Base-by-base conservation (phyloP, 1,140 invertebrate species). In the Tribolium castaneum region DNA sequence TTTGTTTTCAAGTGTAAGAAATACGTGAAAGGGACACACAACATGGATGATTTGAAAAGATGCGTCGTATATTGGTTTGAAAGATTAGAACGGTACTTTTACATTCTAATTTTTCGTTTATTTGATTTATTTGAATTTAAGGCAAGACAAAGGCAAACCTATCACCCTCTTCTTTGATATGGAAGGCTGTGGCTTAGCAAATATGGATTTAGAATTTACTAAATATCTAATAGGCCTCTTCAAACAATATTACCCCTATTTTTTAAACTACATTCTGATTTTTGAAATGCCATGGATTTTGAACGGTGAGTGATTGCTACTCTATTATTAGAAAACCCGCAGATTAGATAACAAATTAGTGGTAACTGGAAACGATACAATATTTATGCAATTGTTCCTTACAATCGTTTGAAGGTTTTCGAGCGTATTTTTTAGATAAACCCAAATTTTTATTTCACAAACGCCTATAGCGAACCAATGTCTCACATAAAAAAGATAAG, bases 231-330 rank as follows among this genome's bases (percentile, higher is more conserved):
- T 98, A 77, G 92, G 90, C 25, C 89, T 97, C 22, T 96, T 97
- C 83, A 97, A 98, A 87, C 88, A 89, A 34, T 97, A 98, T 85
- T 98, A 98, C 88, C 97, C 97, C 6, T 94, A 92, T 87, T 93
- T 95, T 86, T 87, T 97, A 76, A 98, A 97, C 85, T 96, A 97
- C 84, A 96, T 99, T 77, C 88, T 98, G 49, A 94, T 98, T 70
- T 96, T 92, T 87, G 96, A 99, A 86, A 96, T 99, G 94, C 95
- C 97, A 3, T 99, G 97, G 97, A 91, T 98, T 6, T 88, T 98
- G 72, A 97, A 94, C 86, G 93, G 94, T 95, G 89, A 90, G 87
- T 85, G 34, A 14, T 30, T 30, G 25, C 5, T 30, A 30, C 25
- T 30, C 25, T 30, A 30, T 30, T 73, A 35, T 66, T 66, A 14